phyloP scores from a whole-genome alignment of 2,797 vertebrate species.

The Catostomus latipinnis region DNA sequence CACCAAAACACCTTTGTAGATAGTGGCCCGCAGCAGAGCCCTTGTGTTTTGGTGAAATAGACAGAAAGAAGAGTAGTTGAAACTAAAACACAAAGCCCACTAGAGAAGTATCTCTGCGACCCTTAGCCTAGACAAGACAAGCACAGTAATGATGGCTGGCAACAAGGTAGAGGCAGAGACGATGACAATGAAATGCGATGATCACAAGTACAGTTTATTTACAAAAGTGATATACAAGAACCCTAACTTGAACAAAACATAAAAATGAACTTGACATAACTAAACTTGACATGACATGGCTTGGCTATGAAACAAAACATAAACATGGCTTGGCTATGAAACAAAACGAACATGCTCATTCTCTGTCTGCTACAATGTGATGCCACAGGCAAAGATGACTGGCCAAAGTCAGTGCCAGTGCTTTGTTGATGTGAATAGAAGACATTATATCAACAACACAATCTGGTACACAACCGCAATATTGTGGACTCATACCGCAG shows the following conservation, averaged over 20 bases:
- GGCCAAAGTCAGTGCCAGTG: constrained; percentile 35
- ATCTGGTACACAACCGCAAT: constrained; percentile 35
- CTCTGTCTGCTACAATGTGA: constrained; percentile 19
- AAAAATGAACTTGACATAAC: too few species aligned
- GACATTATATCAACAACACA: constrained; percentile 38
- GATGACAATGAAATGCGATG: too few species aligned
- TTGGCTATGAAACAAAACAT: too few species aligned
- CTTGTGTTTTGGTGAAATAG: constrained; percentile 15
- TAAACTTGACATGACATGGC: too few species aligned
- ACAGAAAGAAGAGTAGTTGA: constrained; percentile 17
- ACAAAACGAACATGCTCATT: constrained; percentile 25
- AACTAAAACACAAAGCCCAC: constrained; percentile 44
- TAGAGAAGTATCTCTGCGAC: constrained; percentile 30
- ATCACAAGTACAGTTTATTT: too few species aligned
- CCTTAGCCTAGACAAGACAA: constrained; percentile 39
- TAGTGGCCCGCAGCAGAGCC: background rate
- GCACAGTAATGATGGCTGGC: too few species aligned
- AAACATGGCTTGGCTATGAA: too few species aligned
- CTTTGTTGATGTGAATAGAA: constrained; percentile 54
- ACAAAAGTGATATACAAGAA: too few species aligned
- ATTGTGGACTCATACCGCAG: constrained; percentile 25
- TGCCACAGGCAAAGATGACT: constrained; percentile 55
- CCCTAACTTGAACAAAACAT: too few species aligned
- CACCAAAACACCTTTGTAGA: background rate
- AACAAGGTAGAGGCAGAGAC: too few species aligned